Evolutionary conservation across 2,888 invertebrate species (phyloP).

Genomic region (Hypolimnas misippus): DNA sequence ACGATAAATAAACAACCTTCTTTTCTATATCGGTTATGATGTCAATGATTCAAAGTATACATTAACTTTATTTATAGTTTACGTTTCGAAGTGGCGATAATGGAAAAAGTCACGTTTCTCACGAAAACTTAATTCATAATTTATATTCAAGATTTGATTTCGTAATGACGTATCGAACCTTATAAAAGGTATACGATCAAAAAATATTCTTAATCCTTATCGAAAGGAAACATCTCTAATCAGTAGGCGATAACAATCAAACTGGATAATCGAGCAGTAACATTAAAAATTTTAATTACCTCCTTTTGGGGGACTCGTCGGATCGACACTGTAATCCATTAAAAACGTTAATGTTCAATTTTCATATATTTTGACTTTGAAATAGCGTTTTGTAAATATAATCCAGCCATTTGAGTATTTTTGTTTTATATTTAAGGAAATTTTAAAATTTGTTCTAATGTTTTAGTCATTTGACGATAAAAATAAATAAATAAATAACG

Average conservation of each 20-base stretch:
- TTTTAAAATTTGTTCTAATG: no score
- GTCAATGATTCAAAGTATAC: no score
- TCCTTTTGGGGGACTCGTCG: neutral
- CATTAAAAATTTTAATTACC: neutral
- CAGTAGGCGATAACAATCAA: slow-evolving; percentile 3
- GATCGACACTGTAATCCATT: neutral
- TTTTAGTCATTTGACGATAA: no score
- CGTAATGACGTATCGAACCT: no score
- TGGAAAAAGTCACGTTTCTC: neutral
- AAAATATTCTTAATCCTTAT: slow-evolving; percentile 1
- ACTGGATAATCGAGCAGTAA: neutral
- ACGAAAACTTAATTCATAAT: neutral
- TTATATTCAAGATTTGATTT: neutral
- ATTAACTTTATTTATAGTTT: no score
- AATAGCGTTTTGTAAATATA: neutral
- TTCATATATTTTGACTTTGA: neutral
- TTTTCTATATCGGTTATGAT: no score
- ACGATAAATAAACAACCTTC: no score
- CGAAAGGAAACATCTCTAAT: neutral
- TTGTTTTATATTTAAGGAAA: neutral
- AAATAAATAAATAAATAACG: no score
- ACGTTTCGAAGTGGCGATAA: neutral
- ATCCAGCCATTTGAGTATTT: neutral
- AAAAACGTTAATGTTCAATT: neutral
- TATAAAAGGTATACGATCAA: no score